Conservation (phyloP, 1,140 invertebrate genomes). For the Cotesia chilonis region DNA sequence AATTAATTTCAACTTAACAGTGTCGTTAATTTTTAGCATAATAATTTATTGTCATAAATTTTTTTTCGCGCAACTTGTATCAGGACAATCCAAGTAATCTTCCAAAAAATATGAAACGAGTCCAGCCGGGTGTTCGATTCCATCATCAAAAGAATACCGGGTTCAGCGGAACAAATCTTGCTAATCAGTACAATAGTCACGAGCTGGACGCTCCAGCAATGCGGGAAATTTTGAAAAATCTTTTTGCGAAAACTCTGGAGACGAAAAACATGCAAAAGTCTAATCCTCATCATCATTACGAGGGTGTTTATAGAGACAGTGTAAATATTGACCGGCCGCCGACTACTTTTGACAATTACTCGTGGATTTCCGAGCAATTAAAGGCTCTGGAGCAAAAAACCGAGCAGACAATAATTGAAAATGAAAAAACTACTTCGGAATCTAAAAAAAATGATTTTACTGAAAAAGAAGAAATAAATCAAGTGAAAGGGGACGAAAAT, state of each 20-base stretch:
- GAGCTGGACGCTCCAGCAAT: slow-evolving; percentile 62
- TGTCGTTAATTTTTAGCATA: no score
- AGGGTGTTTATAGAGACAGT: slow-evolving; percentile 51
- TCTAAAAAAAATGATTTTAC: neutral
- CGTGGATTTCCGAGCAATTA: slow-evolving; percentile 1
- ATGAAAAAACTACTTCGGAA: no score
- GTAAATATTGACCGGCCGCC: slow-evolving; percentile 54
- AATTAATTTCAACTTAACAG: no score
- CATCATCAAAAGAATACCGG: slow-evolving; percentile 45
- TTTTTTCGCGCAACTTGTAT: neutral
- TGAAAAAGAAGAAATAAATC: neutral
- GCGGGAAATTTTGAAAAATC: slow-evolving; percentile 55
- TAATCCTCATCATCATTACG: slow-evolving; percentile 53
- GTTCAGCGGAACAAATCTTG: slow-evolving; percentile 33
- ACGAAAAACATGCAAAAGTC: slow-evolving; percentile 54
- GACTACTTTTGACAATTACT: slow-evolving; percentile 21
- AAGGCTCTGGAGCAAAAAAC: neutral
- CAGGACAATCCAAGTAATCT: slow-evolving; percentile 56
- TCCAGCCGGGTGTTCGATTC: slow-evolving; percentile 59
- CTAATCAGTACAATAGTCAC: slow-evolving; percentile 50
- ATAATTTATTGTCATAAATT: no score
- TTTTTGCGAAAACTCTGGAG: slow-evolving; percentile 49
- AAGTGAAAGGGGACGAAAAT: neutral
- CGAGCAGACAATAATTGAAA: no score
- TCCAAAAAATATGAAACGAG: slow-evolving; percentile 64